Evolutionary conservation across 1,140 invertebrate species (phyloP).

Genomic region (Andrena cerasifolii): DNA sequence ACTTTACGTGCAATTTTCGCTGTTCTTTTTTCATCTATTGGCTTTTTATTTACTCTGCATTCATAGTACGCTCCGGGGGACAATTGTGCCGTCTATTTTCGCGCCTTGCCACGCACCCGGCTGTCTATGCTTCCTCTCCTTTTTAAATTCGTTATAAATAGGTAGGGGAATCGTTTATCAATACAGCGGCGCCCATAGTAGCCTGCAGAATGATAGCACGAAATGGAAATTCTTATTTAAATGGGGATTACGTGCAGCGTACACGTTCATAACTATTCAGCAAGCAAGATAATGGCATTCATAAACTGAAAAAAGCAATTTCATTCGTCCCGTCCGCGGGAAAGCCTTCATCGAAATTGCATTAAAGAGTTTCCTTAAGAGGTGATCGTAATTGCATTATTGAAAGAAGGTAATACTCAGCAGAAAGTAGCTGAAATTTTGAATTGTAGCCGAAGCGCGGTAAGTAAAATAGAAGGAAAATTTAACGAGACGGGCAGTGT

Average conservation of each 20-base stretch:
- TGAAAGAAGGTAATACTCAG: too few relatives aligned
- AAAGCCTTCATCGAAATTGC: background rate
- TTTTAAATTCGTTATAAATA: background rate
- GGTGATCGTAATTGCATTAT: background rate
- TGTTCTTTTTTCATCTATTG: background rate
- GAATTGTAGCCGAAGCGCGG: too few relatives aligned
- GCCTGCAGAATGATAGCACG: too few relatives aligned
- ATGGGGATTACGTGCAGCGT: too few relatives aligned
- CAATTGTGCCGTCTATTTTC: conserved; percentile 29
- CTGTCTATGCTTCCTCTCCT: too few relatives aligned
- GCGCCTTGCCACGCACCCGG: background rate
- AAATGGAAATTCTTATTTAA: too few relatives aligned
- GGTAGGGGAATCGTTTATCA: background rate
- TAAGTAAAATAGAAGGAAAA: too few relatives aligned
- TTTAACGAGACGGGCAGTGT: too few relatives aligned
- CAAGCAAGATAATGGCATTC: too few relatives aligned
- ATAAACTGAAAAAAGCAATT: background rate
- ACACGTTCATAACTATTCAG: too few relatives aligned
- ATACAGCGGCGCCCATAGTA: too few relatives aligned
- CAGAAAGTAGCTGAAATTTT: too few relatives aligned
- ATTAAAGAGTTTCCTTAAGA: conserved; percentile 9
- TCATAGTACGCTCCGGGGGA: background rate
- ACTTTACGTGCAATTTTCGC: background rate
- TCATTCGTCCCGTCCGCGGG: background rate
- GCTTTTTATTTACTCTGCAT: background rate